Evolutionary conservation across 2,797 vertebrate species (phyloP).

Genomic region (Danio albolineatus): DNA sequence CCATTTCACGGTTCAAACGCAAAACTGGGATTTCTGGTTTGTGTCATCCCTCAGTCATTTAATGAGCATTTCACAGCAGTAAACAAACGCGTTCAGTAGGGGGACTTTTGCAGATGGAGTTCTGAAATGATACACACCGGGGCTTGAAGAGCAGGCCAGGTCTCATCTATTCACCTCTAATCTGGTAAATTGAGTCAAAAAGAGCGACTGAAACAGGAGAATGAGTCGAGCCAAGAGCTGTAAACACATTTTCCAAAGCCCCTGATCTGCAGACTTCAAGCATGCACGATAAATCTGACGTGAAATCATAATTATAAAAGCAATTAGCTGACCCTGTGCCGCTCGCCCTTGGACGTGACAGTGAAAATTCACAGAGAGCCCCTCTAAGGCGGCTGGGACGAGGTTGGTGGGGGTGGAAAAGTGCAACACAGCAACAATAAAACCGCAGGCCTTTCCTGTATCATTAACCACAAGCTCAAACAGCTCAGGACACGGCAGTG

Average conservation of each 20-base stretch:
- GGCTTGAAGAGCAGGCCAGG: slow-evolving; percentile 64
- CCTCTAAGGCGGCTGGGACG: slow-evolving; percentile 76
- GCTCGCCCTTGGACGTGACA: slow-evolving; percentile 85
- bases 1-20: slow-evolving; percentile 75
- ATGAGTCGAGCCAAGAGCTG: slow-evolving; percentile 74
- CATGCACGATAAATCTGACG: slow-evolving; percentile 86
- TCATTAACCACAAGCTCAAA: slow-evolving; percentile 82
- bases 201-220: slow-evolving; percentile 79
- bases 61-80: slow-evolving; percentile 72
- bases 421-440: slow-evolving; percentile 86
- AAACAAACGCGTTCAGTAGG: slow-evolving; percentile 54
- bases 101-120: slow-evolving; percentile 37
- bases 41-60: slow-evolving; percentile 71
- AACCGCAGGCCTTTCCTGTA: slow-evolving; percentile 79
- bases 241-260: slow-evolving; percentile 79
- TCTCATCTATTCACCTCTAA: slow-evolving; percentile 68
- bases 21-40: slow-evolving; percentile 72
- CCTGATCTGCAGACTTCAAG: slow-evolving; percentile 79
- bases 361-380: slow-evolving; percentile 83
- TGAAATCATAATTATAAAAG: slow-evolving; percentile 89
- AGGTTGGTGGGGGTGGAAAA: slow-evolving; percentile 60
- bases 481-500: slow-evolving; percentile 67
- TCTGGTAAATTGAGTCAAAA: slow-evolving; percentile 80
- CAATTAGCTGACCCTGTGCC: slow-evolving; percentile 87
- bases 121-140: slow-evolving; percentile 56